Evolutionary conservation across 2,797 vertebrate genomes (phyloP).

Genomic region (Spinus pinus): DNA sequence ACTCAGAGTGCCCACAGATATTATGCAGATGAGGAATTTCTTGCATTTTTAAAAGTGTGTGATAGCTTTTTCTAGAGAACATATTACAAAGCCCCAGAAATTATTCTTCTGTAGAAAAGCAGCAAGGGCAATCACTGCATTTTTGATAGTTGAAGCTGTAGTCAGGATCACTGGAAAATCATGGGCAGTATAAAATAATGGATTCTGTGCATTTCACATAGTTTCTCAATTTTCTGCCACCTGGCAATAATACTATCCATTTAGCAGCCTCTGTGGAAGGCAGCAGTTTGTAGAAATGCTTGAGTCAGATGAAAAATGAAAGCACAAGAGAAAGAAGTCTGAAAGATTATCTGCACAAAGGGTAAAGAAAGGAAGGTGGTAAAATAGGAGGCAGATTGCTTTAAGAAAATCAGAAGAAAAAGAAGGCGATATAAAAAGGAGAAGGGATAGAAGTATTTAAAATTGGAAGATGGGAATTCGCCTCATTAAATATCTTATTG

Average conservation of each 20-base stretch:
- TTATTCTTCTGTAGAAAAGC: not conserved
- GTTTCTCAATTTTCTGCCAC: constrained; percentile 4
- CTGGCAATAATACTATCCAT: not conserved
- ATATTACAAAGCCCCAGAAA: not conserved
- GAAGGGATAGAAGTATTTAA: not conserved
- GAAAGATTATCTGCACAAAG: not conserved
- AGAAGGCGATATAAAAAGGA: not conserved
- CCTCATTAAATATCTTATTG: not conserved
- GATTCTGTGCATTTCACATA: not conserved
- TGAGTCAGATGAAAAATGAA: not conserved
- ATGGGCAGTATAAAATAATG: not conserved
- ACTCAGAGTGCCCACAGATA: not conserved
- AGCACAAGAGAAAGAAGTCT: not conserved
- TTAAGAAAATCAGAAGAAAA: not conserved
- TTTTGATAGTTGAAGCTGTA: not conserved
- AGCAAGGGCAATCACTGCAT: not conserved
- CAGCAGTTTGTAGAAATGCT: not conserved
- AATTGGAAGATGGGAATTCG: not conserved
- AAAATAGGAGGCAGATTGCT: not conserved
- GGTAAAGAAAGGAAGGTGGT: not conserved
- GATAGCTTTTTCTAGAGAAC: not conserved
- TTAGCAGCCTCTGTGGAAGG: not conserved
- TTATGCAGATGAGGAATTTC: not conserved
- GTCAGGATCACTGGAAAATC: not conserved
- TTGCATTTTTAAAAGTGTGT: not conserved